A percentile compares a stretch with the other conserved stretches of the same genome.
These are phyloP conservation scores for Phasianus colchicus DNA, from an alignment of 2,113 vertebrate genomes.

Conservation along the genomic window DNA sequence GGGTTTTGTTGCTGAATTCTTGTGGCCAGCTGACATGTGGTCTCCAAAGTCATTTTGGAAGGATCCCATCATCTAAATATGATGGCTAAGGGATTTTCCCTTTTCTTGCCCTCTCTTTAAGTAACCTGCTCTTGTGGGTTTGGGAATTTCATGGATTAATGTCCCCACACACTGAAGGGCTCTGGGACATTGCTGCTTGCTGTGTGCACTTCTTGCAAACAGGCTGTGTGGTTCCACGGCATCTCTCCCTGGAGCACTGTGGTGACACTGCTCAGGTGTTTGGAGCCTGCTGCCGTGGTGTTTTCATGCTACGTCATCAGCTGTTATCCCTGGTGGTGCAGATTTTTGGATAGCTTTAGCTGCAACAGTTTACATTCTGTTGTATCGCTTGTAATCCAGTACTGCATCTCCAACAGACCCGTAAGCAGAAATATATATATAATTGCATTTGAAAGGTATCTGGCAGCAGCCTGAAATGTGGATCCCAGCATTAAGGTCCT, in stretches of 20 bases:
- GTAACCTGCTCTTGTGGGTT: not conserved
- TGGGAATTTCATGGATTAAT: not conserved
- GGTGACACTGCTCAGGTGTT: not conserved
- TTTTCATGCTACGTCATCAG: not conserved
- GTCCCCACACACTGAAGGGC: not conserved
- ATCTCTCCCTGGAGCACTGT: not conserved
- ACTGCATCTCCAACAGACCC: not conserved
- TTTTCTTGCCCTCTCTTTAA: not conserved
- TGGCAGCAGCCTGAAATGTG: not conserved
- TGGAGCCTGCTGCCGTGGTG: not conserved
- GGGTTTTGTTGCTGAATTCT: not conserved
- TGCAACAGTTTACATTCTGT: not conserved
- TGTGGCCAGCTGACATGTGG: not conserved
- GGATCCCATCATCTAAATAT: not conserved
- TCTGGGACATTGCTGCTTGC: rapidly evolving
- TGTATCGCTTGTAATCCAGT: not conserved
- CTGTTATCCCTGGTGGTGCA: not conserved
- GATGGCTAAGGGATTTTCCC: not conserved
- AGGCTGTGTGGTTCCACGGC: not conserved
- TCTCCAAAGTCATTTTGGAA: not conserved
- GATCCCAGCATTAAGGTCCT: not conserved
- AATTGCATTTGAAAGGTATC: not conserved
- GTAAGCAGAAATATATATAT: not conserved
- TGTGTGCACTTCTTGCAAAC: not conserved
- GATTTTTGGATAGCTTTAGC: not conserved